Evolutionary conservation across 1,140 invertebrate species (phyloP).

Genomic region (Agrypnia vestita): DNA sequence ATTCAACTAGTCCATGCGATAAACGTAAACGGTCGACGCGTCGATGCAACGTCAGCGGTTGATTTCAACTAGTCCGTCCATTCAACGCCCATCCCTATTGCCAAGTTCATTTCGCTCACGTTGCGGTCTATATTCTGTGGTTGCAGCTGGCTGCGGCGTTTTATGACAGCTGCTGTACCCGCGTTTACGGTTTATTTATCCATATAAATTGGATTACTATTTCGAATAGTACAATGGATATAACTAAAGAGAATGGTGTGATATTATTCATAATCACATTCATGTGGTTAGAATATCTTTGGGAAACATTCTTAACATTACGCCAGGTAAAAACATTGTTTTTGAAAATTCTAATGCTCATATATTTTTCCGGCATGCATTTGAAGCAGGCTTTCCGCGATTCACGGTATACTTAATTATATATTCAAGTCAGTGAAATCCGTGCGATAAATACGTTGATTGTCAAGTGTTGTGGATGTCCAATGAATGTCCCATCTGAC

Average conservation of each 20-base stretch:
- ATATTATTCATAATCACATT: slow-evolving; percentile 71
- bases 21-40: too few relatives aligned
- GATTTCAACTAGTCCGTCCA: too few relatives aligned
- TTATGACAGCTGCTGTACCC: not conserved
- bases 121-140: not conserved
- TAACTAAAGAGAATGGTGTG: slow-evolving; percentile 63
- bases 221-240: slow-evolving; percentile 31
- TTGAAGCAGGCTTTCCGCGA: not conserved
- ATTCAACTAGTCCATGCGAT: too few relatives aligned
- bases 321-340: slow-evolving; percentile 82
- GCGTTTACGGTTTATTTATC: slow-evolving; percentile 21
- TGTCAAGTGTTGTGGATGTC: too few relatives aligned
- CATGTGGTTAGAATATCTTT: slow-evolving; percentile 78
- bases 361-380: too few relatives aligned
- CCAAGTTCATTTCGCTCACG: too few relatives aligned
- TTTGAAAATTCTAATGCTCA: slow-evolving; percentile 52
- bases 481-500: too few relatives aligned
- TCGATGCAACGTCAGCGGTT: too few relatives aligned
- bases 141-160: too few relatives aligned
- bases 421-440: too few relatives aligned
- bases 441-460: too few relatives aligned
- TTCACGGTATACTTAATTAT: not conserved
- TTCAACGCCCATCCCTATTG: too few relatives aligned
- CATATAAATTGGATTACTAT: not conserved
- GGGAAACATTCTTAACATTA: slow-evolving; percentile 87